Conservation (phyloP, 2,113 vertebrate genomes). For the Spermophilus dauricus region DNA sequence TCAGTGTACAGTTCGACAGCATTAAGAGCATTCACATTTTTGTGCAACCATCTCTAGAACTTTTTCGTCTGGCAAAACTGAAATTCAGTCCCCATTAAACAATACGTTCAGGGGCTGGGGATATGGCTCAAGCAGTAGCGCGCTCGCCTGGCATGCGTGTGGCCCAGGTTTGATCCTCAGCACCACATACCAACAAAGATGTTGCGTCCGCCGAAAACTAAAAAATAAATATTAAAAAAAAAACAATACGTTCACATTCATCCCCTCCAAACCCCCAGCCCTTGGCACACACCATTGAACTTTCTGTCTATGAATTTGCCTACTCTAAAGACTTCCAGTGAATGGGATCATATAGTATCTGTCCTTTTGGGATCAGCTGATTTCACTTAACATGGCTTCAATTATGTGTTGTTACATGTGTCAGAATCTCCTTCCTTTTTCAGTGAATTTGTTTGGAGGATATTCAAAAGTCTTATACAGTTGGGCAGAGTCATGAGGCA, state of each 20-base stretch:
- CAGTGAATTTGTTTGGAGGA: constrained; percentile 18
- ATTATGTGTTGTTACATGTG: not conserved
- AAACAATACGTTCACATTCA: not conserved
- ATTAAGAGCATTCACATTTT: not conserved
- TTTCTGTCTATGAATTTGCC: not conserved
- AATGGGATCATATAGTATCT: not conserved
- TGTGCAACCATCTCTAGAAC: not conserved
- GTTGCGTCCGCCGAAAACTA: too few relatives aligned
- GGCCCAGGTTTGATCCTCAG: too few relatives aligned
- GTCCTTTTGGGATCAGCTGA: not conserved
- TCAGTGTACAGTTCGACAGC: not conserved
- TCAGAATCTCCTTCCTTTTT: constrained; percentile 34
- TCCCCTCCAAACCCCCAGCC: not conserved
- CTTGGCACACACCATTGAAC: not conserved
- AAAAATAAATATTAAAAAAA: too few relatives aligned
- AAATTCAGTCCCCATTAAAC: not conserved
- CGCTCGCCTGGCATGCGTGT: too few relatives aligned
- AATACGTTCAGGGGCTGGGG: not conserved
- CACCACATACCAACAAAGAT: too few relatives aligned
- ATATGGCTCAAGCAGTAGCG: too few relatives aligned
- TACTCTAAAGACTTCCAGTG: not conserved
- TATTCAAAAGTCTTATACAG: not conserved
- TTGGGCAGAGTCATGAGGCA: not conserved
- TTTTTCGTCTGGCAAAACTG: constrained; percentile 44
- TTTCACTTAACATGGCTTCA: constrained; percentile 23